phyloP scores from a whole-genome alignment of 2,113 vertebrate species.

The Nanger granti region DNA sequence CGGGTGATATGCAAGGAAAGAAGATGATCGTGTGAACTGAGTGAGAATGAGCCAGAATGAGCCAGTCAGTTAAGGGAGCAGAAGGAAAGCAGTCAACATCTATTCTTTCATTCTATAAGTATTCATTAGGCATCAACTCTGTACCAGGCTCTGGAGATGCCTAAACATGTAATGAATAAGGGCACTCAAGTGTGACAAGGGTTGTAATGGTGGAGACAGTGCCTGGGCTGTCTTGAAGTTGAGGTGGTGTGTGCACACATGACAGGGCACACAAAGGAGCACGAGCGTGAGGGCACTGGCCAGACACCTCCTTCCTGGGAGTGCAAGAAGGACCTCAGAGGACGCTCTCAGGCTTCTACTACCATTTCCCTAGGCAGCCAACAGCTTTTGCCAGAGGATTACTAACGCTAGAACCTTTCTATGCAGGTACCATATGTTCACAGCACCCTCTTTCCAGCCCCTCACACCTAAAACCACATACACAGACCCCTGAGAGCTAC shows the following conservation, averaged over 20 bases:
- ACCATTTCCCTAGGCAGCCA: background rate
- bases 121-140: background rate
- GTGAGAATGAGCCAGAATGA: background rate
- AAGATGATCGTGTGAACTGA: background rate
- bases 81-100: background rate
- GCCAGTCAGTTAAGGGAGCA: background rate
- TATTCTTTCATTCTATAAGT: background rate
- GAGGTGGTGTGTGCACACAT: background rate
- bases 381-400: background rate
- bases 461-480: background rate
- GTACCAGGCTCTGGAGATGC: background rate
- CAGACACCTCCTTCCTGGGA: background rate
- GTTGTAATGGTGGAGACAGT: background rate
- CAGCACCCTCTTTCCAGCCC: background rate
- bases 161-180: background rate
- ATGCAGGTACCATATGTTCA: background rate
- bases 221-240: background rate
- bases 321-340: background rate
- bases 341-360: background rate
- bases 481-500: background rate
- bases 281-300: background rate
- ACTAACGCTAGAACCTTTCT: background rate
- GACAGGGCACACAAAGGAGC: background rate
- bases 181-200: background rate
- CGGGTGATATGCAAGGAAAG: background rate